Conservation (phyloP, 2,888 invertebrate genomes). For the Trachelus tabidus region DNA sequence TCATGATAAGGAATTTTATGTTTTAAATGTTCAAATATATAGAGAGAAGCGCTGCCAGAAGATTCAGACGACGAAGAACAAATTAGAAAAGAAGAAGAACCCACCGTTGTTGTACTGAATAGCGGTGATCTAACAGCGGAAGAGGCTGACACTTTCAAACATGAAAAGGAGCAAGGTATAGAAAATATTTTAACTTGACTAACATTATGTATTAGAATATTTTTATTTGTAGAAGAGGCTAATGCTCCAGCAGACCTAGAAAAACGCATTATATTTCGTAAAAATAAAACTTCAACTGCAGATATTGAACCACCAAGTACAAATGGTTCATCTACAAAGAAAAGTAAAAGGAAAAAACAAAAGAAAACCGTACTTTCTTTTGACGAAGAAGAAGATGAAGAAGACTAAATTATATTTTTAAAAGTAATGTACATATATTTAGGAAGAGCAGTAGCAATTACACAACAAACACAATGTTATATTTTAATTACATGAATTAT, state of each 20-base stretch:
- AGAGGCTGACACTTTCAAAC: constrained; percentile 65
- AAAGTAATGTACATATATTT: not conserved
- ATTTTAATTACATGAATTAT: not conserved
- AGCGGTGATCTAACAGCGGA: constrained; percentile 71
- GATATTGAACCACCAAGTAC: constrained; percentile 35
- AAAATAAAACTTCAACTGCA: constrained; percentile 57
- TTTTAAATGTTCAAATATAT: constrained; percentile 4
- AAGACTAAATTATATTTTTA: constrained; percentile 1
- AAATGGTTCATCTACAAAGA: constrained; percentile 38
- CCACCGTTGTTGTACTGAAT: constrained; percentile 70
- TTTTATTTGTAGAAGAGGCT: constrained; percentile 68
- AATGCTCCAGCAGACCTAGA: constrained; percentile 73
- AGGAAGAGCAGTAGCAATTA: not conserved
- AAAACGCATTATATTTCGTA: constrained; percentile 70
- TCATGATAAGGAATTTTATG: not conserved
- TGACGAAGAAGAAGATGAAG: constrained; percentile 54
- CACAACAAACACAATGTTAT: not conserved
- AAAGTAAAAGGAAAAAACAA: constrained; percentile 41
- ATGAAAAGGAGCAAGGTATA: constrained; percentile 53
- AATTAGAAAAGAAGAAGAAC: constrained; percentile 69
- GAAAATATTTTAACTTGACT: not conserved
- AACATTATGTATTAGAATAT: constrained; percentile 7
- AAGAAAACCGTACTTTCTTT: constrained; percentile 55
- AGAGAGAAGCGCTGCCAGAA: constrained; percentile 51
- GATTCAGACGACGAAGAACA: constrained; percentile 50